Base-by-base conservation (phyloP, 2,888 invertebrate species). In the Epiblema foenella region DNA sequence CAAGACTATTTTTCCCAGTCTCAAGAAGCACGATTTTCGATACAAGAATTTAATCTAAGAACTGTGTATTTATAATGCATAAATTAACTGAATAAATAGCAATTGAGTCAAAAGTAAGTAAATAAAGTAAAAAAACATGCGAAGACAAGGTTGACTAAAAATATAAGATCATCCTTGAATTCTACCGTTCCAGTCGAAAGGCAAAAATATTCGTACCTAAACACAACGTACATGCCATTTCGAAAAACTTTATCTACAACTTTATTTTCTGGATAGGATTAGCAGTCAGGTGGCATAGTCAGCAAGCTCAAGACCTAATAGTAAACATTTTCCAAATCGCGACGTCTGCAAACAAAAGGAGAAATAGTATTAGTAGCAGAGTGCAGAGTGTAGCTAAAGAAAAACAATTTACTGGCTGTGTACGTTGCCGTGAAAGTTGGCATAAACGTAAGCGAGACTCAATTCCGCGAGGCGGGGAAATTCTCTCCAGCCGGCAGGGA, bases 361-460 rank as follows among this genome's bases (percentile, higher is more conserved):
- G 57, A 67, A 49, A 67, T 51, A 11, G 58, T 65, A 59, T 59
- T 60, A 66, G 64, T 57, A 63, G 69, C 52, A 54, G 59, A 66
- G 42, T 54, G 69, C 52, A 54, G 59, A 66, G 42, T 54, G 59
- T 51, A 64, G 58, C 29, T 54, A 46, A 65, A 59, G 66, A 62
- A 71, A 71, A 71, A 67, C 71, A 71, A 67, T 71, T 71, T 71
- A 67, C 62, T 42, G 71, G 29, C 56, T 62, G 62, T 71, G 62
- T 71, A 71, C 66, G 64, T 60, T 63, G 63, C 59, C 63, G 72
- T 74, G 69, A 68, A 73, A 71, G 70, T 63, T 68, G 60, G 71
- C 62, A 73, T 75, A 76, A 65, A 74, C 68, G 71, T 63, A 57
- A 67, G 59, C 46, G 60, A 64, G 76, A 76, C 66, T 75, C 73